Evolutionary conservation across 2,797 vertebrate species (phyloP), one percentile per base, ranked within the genome.

Genomic region (Anisognathus igniventris): DNA sequence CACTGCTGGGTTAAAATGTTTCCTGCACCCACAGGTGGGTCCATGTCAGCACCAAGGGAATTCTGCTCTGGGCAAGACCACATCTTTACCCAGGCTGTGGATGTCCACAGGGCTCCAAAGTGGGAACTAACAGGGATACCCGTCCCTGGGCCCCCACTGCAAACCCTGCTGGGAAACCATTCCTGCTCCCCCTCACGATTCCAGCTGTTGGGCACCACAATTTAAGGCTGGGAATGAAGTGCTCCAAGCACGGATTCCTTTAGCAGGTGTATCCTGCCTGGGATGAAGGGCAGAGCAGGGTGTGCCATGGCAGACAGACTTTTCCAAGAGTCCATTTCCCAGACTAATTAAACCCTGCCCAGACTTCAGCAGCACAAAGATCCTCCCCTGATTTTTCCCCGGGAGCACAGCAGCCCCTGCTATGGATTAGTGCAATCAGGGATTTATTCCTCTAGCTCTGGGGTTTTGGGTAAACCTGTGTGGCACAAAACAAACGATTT

Each of bases 81-180:
- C 22, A 17, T 0, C 2, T 3, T 4, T 12, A 39, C 16, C 31
- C 57, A 33, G 45, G 68, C 60, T 77, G 35, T 2, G 23, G 24
- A 5, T 48, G 15, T 1, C 19, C 66, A 22, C 2, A 1, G 14
- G 6, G 42, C 45, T 47, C 51, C 0, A 1, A 25, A 67, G 23
- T 0, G 2, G 10, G 51, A 72, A 24, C 37, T 20, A 30, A 15
- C 12, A 20, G 20, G 31, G 66, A 14, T 17, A 31, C 11, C 17
- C 28, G n/a, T 40, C 37, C n/a, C 44, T 0, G 7, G n/a, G 39
- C 23, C 37, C 56, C 22, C 37, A 3, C 16, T 4, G 45, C 40
- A 37, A 31, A 23, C 8, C 12, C 3, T 56, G 18, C 61, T 7
- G 24, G 45, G 31, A 57, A 27, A 8, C n/a, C 12, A 11, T 5